Evolutionary conservation across 2,888 invertebrate genomes (phyloP).

Genomic region (Altica lythri): DNA sequence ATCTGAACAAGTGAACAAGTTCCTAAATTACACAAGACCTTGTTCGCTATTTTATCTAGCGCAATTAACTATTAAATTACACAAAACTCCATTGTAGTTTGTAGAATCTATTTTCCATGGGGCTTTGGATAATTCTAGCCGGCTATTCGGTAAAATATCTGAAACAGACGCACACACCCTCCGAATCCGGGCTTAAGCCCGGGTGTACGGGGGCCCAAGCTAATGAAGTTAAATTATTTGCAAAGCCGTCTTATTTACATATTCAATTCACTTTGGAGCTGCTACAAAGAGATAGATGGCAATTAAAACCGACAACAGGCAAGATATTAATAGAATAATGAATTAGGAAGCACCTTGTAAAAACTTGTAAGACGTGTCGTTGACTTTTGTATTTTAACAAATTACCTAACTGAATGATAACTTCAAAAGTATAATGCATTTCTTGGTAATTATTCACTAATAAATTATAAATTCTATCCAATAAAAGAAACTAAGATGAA

Average conservation of each 20-base stretch:
- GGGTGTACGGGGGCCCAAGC: constrained; percentile 8
- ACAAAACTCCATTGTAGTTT: constrained; percentile 17
- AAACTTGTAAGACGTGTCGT: constrained; percentile 1
- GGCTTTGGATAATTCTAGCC: constrained; percentile 11
- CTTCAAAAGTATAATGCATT: no score
- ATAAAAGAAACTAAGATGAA: no score
- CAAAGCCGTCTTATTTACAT: constrained; percentile 39
- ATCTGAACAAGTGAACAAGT: no score
- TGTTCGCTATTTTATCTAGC: constrained; percentile 12
- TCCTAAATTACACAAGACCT: background rate
- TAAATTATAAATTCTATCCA: no score
- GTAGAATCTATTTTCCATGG: constrained; percentile 17
- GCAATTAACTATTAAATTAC: constrained; percentile 23
- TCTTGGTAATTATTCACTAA: no score
- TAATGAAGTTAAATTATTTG: constrained; percentile 40
- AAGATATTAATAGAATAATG: constrained; percentile 30
- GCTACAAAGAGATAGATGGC: constrained; percentile 25
- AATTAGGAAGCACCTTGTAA: constrained; percentile 8
- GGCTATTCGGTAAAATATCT: constrained; percentile 18
- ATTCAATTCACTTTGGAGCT: constrained; percentile 35
- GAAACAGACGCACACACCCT: constrained; percentile 7
- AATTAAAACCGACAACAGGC: constrained; percentile 28
- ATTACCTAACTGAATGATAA: no score
- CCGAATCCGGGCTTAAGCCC: constrained; percentile 16
- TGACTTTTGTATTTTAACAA: background rate